phyloP scores from a whole-genome alignment of 2,797 vertebrate species.

The Cygnus olor region DNA sequence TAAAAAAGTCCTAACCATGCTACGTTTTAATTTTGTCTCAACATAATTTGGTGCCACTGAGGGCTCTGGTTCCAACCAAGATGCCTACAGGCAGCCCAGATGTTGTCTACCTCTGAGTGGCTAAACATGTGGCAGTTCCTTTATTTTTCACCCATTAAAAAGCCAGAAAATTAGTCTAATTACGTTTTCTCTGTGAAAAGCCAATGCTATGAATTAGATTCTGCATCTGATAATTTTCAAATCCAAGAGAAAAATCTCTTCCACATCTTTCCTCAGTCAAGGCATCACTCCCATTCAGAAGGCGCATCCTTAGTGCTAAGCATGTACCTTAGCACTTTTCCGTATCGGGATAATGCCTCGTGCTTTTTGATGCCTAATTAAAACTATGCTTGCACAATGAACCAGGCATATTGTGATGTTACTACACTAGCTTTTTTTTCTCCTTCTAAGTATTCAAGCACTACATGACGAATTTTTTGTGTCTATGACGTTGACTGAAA shows the following conservation, averaged over 20 bases:
- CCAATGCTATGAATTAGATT: background rate
- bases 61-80: background rate
- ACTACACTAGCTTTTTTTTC: rapidly evolving
- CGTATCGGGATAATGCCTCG: background rate
- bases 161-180: background rate
- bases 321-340: background rate
- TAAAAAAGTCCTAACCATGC: background rate
- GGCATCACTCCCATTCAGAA: background rate
- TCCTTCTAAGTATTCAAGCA: background rate
- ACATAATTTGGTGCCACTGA: background rate
- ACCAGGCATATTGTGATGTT: background rate
- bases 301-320: background rate
- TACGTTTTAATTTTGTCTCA: background rate
- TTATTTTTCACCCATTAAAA: background rate
- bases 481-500: background rate
- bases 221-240: background rate
- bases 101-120: rapidly evolving
- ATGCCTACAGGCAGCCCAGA: background rate
- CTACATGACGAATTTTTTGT: background rate
- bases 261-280: background rate
- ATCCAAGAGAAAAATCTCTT: background rate
- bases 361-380: background rate
- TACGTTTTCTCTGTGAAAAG: background rate
- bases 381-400: background rate
- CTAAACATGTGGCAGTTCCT: background rate